Evolutionary conservation across 2,113 vertebrate genomes (phyloP), one percentile per base, ranked within the genome.

Genomic region (Glaucidium brasilianum): DNA sequence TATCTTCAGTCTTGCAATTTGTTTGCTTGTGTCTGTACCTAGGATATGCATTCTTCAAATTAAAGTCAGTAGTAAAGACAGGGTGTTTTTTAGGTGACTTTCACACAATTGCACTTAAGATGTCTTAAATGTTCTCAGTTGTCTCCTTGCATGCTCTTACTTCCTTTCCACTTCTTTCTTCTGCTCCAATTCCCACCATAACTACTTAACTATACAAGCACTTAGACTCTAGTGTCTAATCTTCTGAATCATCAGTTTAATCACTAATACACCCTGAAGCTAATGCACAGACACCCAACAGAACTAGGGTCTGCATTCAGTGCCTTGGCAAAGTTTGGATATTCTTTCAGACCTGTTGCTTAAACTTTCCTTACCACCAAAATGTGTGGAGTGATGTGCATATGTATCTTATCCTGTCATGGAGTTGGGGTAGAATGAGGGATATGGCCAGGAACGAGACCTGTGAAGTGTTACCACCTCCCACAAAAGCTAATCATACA

Each of bases 241-340:
- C 21, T 50, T 59, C 18, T 47, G 37, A 85, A 18, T 58, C 2
- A 3, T 56, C 18, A 23, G 0, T 47, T 41, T 66, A 25, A 30
- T n/a, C 15, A 15, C 11, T 21, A 52, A 25, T 17, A 11, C 0
- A 5, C 6, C 23, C 11, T 55, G 32, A 67, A 58, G 26, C 29
- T 1, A 3, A 1, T n/a, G 6, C 21, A 17, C 35, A 53, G 34
- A 23, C 7, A n/a, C 25, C 6, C 15, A 19, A 0, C 3, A 34
- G 34, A 37, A 4, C 20, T 22, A 27, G 4, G 9, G 12, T 66
- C 45, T 79, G 50, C 23, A n/a, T 32, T 50, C 25, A 5, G n/a
- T 13, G 27, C 37, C 72, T 53, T 45, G 58, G 15, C 18, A 68
- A 22, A 35, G 11, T 9, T 1, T 55, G 29, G n/a, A 16, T n/a